Evolutionary conservation across 2,888 invertebrate genomes (phyloP).

Genomic region (Ectemnius cavifrons): DNA sequence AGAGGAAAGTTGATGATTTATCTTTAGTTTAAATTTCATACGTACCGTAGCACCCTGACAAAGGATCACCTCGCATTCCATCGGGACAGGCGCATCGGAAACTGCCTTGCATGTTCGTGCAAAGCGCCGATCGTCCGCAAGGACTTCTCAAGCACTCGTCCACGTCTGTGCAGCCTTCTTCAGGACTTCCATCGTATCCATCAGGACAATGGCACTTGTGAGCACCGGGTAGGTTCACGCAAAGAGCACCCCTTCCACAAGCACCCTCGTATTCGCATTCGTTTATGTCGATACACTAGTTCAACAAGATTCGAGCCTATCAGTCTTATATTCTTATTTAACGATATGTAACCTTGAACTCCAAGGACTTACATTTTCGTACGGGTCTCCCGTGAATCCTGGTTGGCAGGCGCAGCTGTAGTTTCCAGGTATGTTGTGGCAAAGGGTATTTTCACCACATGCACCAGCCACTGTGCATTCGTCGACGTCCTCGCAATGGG

Average conservation of each 20-base stretch:
- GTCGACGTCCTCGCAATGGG: conserved; percentile 91
- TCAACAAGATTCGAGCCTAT: not conserved
- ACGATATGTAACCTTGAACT: not conserved
- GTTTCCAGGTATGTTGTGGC: conserved; percentile 91
- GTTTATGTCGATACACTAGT: conserved; percentile 89
- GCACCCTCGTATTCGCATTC: conserved; percentile 87
- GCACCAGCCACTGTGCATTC: conserved; percentile 90
- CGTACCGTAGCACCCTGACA: conserved; percentile 87
- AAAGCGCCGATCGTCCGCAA: conserved; percentile 89
- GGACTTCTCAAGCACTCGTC: conserved; percentile 87
- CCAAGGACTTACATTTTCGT: conserved; percentile 75
- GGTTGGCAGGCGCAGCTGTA: conserved; percentile 91
- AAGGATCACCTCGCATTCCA: conserved; percentile 90
- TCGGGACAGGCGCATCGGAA: conserved; percentile 90
- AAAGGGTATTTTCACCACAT: conserved; percentile 90
- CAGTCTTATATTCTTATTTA: not conserved
- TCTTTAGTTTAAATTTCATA: conserved; percentile 27
- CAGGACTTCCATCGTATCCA: conserved; percentile 90
- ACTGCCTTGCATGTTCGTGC: conserved; percentile 88
- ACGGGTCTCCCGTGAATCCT: conserved; percentile 92
- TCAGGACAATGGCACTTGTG: conserved; percentile 91
- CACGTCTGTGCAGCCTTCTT: conserved; percentile 86
- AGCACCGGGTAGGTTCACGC: conserved; percentile 89
- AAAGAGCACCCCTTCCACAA: conserved; percentile 89
- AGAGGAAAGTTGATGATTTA: not conserved